Evolutionary conservation across 64 coral and sea anemone species (phyloP).

Genomic region (Montipora foliosa): DNA sequence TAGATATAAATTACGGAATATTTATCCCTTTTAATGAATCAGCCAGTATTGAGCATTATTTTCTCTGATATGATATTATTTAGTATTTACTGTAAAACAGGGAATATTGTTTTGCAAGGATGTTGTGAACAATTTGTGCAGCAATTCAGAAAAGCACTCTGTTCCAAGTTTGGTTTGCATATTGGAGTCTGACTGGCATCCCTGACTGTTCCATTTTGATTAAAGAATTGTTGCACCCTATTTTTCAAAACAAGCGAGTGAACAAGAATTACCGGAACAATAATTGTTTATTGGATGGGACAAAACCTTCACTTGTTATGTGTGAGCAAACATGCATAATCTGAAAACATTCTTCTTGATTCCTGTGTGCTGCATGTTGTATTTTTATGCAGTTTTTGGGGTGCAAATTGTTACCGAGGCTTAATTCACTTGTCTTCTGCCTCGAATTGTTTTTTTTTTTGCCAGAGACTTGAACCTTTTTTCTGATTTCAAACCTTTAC

Average conservation of each 20-base stretch:
- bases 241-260: neutral
- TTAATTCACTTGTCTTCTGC: neutral
- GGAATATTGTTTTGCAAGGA: neutral
- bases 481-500: no score
- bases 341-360: neutral
- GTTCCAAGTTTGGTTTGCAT: conserved; percentile 71
- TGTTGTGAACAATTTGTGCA: neutral
- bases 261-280: neutral
- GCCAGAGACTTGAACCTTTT: neutral
- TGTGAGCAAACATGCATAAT: neutral
- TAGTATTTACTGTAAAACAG: neutral
- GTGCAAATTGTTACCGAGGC: neutral
- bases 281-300: neutral
- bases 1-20: no score
- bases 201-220: neutral
- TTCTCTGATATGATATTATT: neutral
- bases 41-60: no score
- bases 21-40: no score
- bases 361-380: neutral
- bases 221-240: neutral
- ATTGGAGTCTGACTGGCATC: conserved; percentile 7
- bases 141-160: neutral
- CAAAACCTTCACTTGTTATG: conserved; percentile 17
- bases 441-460: neutral
- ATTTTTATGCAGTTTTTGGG: conserved; percentile 40